Evolutionary conservation across 2,113 vertebrate species (phyloP), one percentile per base, ranked within the genome.

Genomic region (Balaeniceps rex): DNA sequence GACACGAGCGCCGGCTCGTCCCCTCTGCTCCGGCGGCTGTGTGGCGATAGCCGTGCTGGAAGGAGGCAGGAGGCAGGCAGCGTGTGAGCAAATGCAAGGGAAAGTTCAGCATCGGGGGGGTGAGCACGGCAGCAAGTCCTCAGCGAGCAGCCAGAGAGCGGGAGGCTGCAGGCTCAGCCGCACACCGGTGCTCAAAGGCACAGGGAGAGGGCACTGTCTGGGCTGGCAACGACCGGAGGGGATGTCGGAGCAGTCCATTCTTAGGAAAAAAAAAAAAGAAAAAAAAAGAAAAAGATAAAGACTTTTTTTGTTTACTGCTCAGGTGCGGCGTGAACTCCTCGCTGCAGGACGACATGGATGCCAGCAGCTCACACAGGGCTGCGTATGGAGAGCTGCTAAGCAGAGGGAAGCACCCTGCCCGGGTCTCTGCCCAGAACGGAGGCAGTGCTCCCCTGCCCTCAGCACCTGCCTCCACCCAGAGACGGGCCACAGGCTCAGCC

Each of bases 1-100:
- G 31, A 23, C 63, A 16, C 0, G 0, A 58, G 47, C 9, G 3
- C 7, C 0, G 2, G 38, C 71, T 31, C 14, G 3, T 26, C 24
- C 38, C 42, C 1, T 2, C 19, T 1, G 13, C 14, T 54, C 38
- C 1, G 10, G n/a, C 3, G 4, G 47, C 82, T 64, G 46, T 0
- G 0, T 64, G 55, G 34, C 3, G 6, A 36, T 17, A 68, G 64
- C 38, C 11, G 29, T 11, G 12, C n/a, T 38, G 76, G 38, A 47
- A 77, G 52, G 77, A 75, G 58, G 46, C 52, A 83, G 54, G 77
- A 75, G 58, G 46, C 46, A 83, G 54, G 22, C 10, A 22, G 42
- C 6, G 1, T 3, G 78, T 33, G 40, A 87, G 47, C 29, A 58
- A 76, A 92, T 0, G 4, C 63, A 40, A 66, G 31, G 8, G 31